These are phyloP conservation scores for Wasmannia auropunctata DNA, from an alignment of 1,140 invertebrate species.

Conservation along the genomic window DNA sequence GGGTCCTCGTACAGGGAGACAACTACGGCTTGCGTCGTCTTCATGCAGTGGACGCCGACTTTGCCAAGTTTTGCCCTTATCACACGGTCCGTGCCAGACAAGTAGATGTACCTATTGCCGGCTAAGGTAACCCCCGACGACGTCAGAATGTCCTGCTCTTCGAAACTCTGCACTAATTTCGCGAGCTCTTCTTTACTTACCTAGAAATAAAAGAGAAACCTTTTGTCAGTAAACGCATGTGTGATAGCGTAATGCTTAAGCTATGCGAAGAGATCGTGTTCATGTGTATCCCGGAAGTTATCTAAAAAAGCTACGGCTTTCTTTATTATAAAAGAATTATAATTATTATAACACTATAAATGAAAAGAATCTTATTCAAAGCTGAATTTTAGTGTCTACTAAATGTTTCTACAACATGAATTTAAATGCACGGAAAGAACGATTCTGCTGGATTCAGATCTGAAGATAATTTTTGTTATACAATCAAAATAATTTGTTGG, in stretches of 20 bases:
- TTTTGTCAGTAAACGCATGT: background rate
- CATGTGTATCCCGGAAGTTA: background rate
- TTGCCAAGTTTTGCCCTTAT: constrained; percentile 96
- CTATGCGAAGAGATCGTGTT: background rate
- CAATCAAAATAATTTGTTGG: no score
- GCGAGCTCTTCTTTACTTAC: constrained; percentile 95
- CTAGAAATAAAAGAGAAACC: constrained; percentile 85
- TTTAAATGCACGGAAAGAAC: no score
- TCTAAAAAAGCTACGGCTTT: background rate
- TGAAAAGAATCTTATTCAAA: no score
- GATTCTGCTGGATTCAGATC: no score
- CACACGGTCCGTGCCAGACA: constrained; percentile 95
- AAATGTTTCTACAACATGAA: no score
- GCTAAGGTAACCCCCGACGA: constrained; percentile 95
- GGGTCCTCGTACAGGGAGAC: constrained; percentile 97
- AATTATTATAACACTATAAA: background rate
- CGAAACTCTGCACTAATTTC: constrained; percentile 94
- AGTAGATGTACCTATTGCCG: constrained; percentile 96
- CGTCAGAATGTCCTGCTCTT: constrained; percentile 93
- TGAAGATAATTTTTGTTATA: no score
- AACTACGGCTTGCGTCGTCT: constrained; percentile 96
- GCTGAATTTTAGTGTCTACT: no score
- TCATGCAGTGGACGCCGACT: constrained; percentile 97
- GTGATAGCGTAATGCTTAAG: background rate
- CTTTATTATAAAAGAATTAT: background rate